Evolutionary conservation across 1,140 invertebrate genomes (phyloP), one percentile per base, ranked within the genome.

Genomic region (Atta colombica): DNA sequence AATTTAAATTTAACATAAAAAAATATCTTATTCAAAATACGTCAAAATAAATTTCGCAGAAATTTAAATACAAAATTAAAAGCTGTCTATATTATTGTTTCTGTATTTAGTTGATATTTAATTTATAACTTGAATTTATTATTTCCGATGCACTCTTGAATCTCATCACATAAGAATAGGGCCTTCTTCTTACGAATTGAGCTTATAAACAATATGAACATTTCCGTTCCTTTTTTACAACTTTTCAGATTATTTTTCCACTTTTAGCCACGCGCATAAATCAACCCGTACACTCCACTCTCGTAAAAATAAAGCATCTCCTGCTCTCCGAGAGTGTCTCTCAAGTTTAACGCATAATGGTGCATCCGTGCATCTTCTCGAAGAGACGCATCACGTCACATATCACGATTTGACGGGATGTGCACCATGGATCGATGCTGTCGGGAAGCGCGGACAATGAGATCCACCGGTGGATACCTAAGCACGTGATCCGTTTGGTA

Each of bases 361-460:
- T 35, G 16, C 49, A 35, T 69, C 31, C 28, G 49, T 25, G 49
- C 28, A 49, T 65, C 75, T 63, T 58, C 58, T 39, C 5, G 28
- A 66, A 31, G 28, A 14, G 25, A 39, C 35, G 35, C 28, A 63
- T 55, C 77, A 49, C 8, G 66, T 45, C 66, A 69, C 77, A 49
- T 4, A 51, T 58, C 66, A 69, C 77, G 77, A 10, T 39, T 39
- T 1, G 49, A 12, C 8, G n/a, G 28, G 45, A 68, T 25, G 31
- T 66, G 28, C 53, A 21, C 7, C 60, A 31, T 49, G 51, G 65
- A 81, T 81, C 78, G 78, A 81, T 81, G 51, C 16, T 58, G 21
- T 65, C 51, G 65, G n/a, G 12, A 71, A 81, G 35, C 78, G 65
- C 49, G 78, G 10, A 81, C 78, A 81, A 81, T 71, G 78, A 81